Percentiles rank a stretch among this genome's conserved stretches.
Evolutionary conservation across 2,113 vertebrate species (phyloP).

Genomic region (Merops nubicus): DNA sequence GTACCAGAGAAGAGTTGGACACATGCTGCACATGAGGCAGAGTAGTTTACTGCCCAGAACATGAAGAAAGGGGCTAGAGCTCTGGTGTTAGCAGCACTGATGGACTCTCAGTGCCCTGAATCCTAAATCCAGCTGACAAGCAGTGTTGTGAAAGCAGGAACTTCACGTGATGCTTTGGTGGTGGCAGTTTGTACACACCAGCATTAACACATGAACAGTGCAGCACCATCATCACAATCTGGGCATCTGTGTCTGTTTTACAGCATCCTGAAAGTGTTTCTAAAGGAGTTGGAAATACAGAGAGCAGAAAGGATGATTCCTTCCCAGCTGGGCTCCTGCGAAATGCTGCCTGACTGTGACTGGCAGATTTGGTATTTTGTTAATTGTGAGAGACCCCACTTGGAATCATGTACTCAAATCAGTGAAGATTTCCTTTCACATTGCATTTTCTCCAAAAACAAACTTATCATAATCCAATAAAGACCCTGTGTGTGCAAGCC

Average conservation of each 20-base stretch:
- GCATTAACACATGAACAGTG: slow-evolving; percentile 10
- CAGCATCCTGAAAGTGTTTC: background rate
- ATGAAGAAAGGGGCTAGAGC: background rate
- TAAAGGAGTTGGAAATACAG: background rate
- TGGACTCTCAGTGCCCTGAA: background rate
- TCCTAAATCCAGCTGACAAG: background rate
- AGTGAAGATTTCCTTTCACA: slow-evolving; percentile 16
- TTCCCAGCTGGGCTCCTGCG: slow-evolving; percentile 2
- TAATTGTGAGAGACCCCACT: slow-evolving; percentile 35
- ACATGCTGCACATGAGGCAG: background rate
- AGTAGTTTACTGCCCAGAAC: background rate
- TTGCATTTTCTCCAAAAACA: slow-evolving; percentile 6
- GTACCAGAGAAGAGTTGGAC: background rate
- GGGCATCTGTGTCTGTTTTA: background rate
- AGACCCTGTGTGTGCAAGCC: background rate
- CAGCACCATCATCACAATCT: background rate
- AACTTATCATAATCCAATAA: slow-evolving; percentile 46
- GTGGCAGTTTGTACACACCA: background rate
- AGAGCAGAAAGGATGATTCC: background rate
- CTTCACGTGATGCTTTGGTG: background rate
- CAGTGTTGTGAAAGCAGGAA: background rate
- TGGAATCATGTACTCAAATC: slow-evolving; percentile 22
- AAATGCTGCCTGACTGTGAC: slow-evolving; percentile 18
- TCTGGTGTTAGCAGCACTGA: background rate
- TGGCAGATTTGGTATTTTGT: slow-evolving; percentile 33